These are phyloP conservation scores for Tinea semifulvella DNA, from an alignment of 2,888 invertebrate species.

Conservation along the genomic window DNA sequence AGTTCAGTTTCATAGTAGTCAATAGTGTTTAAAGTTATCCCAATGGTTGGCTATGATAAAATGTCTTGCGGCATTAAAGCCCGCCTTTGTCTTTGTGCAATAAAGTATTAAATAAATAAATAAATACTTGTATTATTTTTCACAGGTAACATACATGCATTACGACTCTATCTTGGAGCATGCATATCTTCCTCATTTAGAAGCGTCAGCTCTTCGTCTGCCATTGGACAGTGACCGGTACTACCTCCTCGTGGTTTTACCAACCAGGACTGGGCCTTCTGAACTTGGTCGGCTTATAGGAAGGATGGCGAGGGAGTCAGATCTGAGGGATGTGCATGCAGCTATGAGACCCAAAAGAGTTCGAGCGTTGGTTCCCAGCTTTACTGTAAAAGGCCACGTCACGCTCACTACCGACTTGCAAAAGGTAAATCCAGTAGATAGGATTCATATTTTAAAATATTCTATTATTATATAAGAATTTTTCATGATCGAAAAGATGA, in stretches of 20 bases:
- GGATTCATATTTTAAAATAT: too few relatives aligned
- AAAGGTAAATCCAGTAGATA: too few relatives aligned
- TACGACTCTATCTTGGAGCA: constrained; percentile 82
- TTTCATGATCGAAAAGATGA: too few relatives aligned
- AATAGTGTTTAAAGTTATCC: too few relatives aligned
- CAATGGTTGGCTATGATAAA: too few relatives aligned
- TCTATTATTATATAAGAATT: too few relatives aligned
- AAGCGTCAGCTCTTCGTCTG: constrained; percentile 77
- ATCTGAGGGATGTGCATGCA: constrained; percentile 72
- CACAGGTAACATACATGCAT: constrained; percentile 73
- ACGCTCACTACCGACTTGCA: constrained; percentile 83
- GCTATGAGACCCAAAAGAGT: constrained; percentile 76
- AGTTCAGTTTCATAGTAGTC: too few relatives aligned
- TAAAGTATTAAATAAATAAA: too few relatives aligned
- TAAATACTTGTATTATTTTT: too few relatives aligned
- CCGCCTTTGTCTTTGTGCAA: too few relatives aligned
- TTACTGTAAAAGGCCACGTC: constrained; percentile 80
- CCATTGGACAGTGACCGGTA: constrained; percentile 84
- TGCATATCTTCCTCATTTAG: constrained; percentile 75
- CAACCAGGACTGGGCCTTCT: constrained; percentile 68
- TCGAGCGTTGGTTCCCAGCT: constrained; percentile 81
- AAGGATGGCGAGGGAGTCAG: constrained; percentile 69
- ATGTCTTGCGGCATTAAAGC: too few relatives aligned
- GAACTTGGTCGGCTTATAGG: constrained; percentile 71
- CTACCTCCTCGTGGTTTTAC: constrained; percentile 78